Evolutionary conservation across 1,140 invertebrate species (phyloP).

Genomic region (Ceratina australensis): DNA sequence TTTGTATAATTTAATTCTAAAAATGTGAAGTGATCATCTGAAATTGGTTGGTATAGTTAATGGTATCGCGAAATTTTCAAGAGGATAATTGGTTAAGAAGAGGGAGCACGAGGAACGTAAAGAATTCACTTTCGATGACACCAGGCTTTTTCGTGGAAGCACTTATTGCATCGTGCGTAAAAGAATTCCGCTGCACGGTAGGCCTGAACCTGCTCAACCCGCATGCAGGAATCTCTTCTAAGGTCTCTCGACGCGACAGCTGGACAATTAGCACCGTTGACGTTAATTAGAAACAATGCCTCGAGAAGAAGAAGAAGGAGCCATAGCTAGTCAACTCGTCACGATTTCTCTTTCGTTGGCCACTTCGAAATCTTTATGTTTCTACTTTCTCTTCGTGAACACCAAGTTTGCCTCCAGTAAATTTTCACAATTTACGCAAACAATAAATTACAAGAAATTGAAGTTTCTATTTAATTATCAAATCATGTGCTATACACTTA

Average conservation of each 20-base stretch:
- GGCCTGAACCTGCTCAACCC: slow-evolving; percentile 37
- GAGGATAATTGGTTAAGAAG: neutral
- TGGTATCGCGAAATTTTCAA: slow-evolving; percentile 17
- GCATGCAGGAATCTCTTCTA: slow-evolving; percentile 44
- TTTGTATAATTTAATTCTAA: no score
- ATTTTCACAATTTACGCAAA: no score
- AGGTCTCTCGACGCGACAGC: slow-evolving; percentile 41
- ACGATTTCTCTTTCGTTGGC: slow-evolving; percentile 42
- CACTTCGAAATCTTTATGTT: no score
- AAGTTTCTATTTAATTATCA: no score
- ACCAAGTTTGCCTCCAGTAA: no score
- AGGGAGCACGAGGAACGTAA: neutral
- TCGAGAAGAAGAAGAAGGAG: slow-evolving; percentile 32
- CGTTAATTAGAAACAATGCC: slow-evolving; percentile 67
- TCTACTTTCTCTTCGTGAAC: no score
- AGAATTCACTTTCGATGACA: slow-evolving; percentile 46
- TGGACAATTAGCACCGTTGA: slow-evolving; percentile 62
- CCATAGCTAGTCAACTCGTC: slow-evolving; percentile 9
- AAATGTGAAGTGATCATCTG: no score
- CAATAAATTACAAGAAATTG: no score
- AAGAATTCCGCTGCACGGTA: slow-evolving; percentile 44
- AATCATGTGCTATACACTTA: no score
- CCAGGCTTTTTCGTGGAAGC: slow-evolving; percentile 46
- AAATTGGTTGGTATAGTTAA: neutral
- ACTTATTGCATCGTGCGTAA: slow-evolving; percentile 33